Conservation (phyloP, 1,140 invertebrate genomes). For the Dryas iulia region DNA sequence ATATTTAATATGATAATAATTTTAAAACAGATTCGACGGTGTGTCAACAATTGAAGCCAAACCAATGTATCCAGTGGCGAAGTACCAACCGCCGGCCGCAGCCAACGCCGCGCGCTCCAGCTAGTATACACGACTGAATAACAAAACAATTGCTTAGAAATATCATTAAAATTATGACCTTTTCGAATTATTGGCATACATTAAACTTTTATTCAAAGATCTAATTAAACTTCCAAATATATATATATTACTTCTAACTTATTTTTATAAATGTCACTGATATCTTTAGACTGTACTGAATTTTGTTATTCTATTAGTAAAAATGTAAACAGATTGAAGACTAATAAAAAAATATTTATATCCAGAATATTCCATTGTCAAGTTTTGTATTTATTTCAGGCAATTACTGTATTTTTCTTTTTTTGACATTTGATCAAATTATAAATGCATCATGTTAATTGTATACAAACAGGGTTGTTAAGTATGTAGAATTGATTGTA, state of each 20-base stretch:
- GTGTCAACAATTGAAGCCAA: conserved; percentile 59
- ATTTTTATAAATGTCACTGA: too few species aligned
- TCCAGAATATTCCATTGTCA: background rate
- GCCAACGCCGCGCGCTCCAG: conserved; percentile 36
- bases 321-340: too few species aligned
- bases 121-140: conserved; percentile 31
- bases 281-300: too few species aligned
- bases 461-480: background rate
- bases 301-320: too few species aligned
- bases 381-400: too few species aligned
- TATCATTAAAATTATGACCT: background rate
- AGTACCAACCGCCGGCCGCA: conserved; percentile 51
- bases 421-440: background rate
- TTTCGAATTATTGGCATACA: background rate
- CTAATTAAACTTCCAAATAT: too few species aligned
- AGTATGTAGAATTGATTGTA: background rate
- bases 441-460: background rate
- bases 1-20: background rate
- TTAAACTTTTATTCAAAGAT: too few species aligned
- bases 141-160: background rate
- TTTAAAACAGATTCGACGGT: conserved; percentile 47
- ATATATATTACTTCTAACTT: too few species aligned
- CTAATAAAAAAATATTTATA: too few species aligned
- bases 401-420: too few species aligned
- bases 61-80: conserved; percentile 57